phyloP scores from a whole-genome alignment of 2,888 invertebrate genomes.

The Biston betularia region DNA sequence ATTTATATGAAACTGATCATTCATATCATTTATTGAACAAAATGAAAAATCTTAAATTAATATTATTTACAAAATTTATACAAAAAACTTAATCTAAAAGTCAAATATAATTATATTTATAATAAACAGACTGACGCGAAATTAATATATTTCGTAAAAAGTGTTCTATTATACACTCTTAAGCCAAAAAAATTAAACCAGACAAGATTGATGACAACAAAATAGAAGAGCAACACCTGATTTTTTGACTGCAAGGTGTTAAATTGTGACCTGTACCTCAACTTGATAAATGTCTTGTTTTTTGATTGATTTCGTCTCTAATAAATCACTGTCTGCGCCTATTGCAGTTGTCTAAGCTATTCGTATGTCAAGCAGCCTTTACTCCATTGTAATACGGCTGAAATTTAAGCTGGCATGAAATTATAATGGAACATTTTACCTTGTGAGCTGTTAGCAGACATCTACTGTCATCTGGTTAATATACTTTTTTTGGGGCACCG shows the following conservation, averaged over 20 bases:
- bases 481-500: constrained; percentile 4
- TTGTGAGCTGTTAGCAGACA: constrained; percentile 22
- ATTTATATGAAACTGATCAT: too few relatives aligned
- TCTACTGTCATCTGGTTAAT: constrained; percentile 32
- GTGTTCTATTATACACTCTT: too few relatives aligned
- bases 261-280: constrained; percentile 30
- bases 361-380: constrained; percentile 17
- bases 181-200: constrained; percentile 8
- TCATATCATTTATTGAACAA: too few relatives aligned
- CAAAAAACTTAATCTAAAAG: too few relatives aligned
- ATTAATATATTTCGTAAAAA: neutral
- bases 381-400: constrained; percentile 29
- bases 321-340: constrained; percentile 44
- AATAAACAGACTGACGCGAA: neutral
- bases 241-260: constrained; percentile 35
- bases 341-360: constrained; percentile 11
- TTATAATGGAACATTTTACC: neutral
- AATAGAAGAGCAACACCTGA: constrained; percentile 22
- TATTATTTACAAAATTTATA: too few relatives aligned
- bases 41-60: too few relatives aligned
- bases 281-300: constrained; percentile 43
- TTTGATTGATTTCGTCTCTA: constrained; percentile 46
- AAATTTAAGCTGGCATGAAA: neutral
- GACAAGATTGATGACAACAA: constrained; percentile 40
- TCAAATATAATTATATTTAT: neutral